phyloP scores from a whole-genome alignment of 2,797 vertebrate genomes.

The Protonibea diacanthus region DNA sequence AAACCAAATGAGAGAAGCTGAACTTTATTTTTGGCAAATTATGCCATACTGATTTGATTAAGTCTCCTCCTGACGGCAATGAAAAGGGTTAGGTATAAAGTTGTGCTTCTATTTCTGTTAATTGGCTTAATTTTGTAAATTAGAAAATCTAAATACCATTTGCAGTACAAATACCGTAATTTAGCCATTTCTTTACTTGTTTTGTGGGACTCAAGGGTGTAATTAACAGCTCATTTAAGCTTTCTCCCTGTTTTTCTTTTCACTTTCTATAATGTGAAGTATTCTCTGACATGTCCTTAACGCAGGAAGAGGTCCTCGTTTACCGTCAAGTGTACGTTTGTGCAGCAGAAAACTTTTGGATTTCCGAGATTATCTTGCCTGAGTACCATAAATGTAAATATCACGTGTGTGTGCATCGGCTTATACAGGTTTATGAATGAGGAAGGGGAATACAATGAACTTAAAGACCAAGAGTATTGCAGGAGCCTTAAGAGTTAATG shows the following conservation, averaged over 20 bases:
- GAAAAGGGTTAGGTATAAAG: constrained; percentile 15
- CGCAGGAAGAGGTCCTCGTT: background rate
- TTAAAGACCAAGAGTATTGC: constrained; percentile 20
- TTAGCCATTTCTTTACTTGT: background rate
- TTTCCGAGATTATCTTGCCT: background rate
- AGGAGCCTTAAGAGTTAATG: constrained; percentile 54
- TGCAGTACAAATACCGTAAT: constrained; percentile 18
- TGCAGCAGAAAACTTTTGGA: background rate
- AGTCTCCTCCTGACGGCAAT: background rate
- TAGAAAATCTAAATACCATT: constrained; percentile 6
- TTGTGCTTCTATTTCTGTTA: constrained; percentile 23
- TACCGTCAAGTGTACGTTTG: background rate
- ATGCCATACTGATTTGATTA: constrained; percentile 31
- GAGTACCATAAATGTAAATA: background rate
- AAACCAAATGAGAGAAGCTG: constrained; percentile 42
- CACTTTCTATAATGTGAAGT: constrained; percentile 7
- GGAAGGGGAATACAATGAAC: constrained; percentile 11
- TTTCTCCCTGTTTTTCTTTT: constrained; percentile 7
- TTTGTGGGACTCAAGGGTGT: constrained; percentile 15
- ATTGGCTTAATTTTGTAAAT: constrained; percentile 16
- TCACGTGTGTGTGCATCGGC: background rate
- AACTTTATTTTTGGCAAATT: constrained; percentile 34
- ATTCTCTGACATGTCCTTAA: background rate
- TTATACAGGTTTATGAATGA: background rate
- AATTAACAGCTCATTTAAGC: constrained; percentile 28